Evolutionary conservation across 2,113 vertebrate genomes (phyloP).

Genomic region (Felis catus): F.catus_Fca126_mat1.0 CM031411.1:14436501-14437000

Average conservation of each 20-base stretch:
- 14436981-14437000: not conserved
- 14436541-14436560: not conserved
- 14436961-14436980: not conserved
- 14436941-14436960: not conserved
- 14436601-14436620: not conserved
- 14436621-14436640: not conserved
- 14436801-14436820: not conserved
- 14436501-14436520: not conserved
- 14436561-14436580: not conserved
- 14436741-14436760: not conserved
- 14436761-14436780: not conserved
- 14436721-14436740: not conserved
- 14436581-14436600: not conserved
- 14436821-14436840: not conserved
- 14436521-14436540: not conserved
- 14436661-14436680: not conserved
- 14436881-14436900: not conserved
- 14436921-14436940: not conserved
- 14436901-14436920: not conserved
- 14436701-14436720: not conserved
- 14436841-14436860: not conserved
- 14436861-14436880: not conserved
- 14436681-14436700: slow-evolving; percentile 21
- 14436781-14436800: not conserved
- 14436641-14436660: not conserved